phyloP scores from a whole-genome alignment of 2,797 vertebrate species.

The Lates japonicus region DNA sequence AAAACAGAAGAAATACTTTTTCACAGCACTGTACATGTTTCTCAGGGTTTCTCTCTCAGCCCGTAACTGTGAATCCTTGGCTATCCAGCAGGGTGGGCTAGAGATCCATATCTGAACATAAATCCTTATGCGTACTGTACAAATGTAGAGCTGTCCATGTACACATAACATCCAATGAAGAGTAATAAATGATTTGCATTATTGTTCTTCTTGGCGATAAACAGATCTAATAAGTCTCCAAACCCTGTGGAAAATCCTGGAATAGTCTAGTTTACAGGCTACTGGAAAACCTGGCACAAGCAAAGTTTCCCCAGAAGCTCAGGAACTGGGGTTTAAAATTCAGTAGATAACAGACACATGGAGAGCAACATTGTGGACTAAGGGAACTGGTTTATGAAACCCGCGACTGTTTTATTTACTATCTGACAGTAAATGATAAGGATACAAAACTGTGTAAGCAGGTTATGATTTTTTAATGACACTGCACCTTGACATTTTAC shows the following conservation, averaged over 20 bases:
- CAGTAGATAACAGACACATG: not conserved
- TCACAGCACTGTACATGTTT: no score
- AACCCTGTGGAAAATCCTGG: not conserved
- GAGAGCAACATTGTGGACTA: not conserved
- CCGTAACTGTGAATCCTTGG: not conserved
- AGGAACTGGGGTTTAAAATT: constrained; percentile 1
- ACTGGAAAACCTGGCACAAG: not conserved
- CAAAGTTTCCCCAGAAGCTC: no score
- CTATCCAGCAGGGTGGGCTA: constrained; percentile 52
- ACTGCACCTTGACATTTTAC: no score
- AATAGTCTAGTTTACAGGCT: not conserved
- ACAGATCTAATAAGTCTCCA: not conserved
- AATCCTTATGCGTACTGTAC: not conserved
- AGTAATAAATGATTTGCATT: not conserved
- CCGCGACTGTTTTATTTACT: not conserved
- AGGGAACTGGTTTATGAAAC: not conserved
- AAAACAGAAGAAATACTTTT: no score
- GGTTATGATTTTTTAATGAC: no score
- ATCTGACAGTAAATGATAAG: no score
- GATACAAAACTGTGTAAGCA: no score
- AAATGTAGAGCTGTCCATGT: not conserved
- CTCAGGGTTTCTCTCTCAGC: not conserved
- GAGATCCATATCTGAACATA: not conserved
- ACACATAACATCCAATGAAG: not conserved
- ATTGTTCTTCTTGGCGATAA: not conserved